These are phyloP conservation scores for Tragelaphus imberbis DNA, from an alignment of 2,113 vertebrate genomes.

Conservation along the genomic window DNA sequence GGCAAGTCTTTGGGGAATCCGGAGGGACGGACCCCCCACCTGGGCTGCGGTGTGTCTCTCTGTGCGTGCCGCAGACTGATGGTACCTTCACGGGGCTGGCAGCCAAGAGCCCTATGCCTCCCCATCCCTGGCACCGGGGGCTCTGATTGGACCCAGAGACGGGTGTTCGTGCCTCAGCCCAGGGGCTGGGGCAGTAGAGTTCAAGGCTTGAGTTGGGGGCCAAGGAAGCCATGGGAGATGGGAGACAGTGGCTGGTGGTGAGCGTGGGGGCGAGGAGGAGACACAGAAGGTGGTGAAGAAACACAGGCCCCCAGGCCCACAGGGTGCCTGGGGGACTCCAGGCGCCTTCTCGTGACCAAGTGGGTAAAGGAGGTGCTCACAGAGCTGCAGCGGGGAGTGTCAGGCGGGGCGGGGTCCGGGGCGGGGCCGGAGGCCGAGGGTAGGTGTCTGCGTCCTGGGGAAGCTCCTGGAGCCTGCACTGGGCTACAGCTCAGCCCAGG, in stretches of 20 bases:
- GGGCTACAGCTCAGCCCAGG: neutral
- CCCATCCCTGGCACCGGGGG: neutral
- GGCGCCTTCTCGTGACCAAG: neutral
- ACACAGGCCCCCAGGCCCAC: neutral
- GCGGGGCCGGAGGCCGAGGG: neutral
- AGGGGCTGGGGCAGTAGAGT: neutral
- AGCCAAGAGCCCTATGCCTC: neutral
- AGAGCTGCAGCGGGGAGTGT: neutral
- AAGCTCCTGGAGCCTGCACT: neutral
- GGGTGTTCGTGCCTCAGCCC: neutral
- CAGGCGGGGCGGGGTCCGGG: neutral
- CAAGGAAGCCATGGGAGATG: neutral
- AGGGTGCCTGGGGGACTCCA: too few relatives aligned
- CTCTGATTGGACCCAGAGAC: fast-evolving
- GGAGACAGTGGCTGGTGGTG: neutral
- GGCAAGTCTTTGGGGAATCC: neutral
- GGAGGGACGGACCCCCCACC: too few relatives aligned
- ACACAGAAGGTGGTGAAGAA: neutral
- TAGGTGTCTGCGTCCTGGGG: neutral
- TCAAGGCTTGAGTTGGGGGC: neutral
- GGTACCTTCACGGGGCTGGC: neutral
- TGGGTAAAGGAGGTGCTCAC: fast-evolving
- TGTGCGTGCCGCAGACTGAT: neutral
- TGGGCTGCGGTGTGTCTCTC: neutral
- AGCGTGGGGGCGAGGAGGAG: neutral